Conservation (phyloP, 2,888 invertebrate species). For the Odontocolon sp. region DNA sequence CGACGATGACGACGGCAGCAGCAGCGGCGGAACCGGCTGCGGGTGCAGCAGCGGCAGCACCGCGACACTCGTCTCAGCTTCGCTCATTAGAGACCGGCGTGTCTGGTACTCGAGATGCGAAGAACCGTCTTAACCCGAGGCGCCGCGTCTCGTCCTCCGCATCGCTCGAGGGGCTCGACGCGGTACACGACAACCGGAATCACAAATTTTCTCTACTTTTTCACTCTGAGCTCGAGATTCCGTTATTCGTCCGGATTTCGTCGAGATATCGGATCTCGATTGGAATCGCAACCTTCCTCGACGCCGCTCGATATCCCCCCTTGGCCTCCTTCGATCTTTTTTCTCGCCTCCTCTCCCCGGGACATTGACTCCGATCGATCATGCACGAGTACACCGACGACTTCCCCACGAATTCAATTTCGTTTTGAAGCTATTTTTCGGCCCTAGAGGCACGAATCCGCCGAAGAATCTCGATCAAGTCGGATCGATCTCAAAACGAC, state of each 20-base stretch:
- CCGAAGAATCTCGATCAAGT: too few relatives aligned
- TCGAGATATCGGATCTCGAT: not conserved
- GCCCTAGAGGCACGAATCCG: too few relatives aligned
- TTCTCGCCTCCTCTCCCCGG: conserved; percentile 56
- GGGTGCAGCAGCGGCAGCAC: conserved; percentile 35
- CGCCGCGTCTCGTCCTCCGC: conserved; percentile 38
- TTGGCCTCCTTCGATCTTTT: conserved; percentile 46
- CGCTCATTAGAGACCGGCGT: conserved; percentile 53
- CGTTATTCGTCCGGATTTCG: not conserved
- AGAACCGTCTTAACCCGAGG: conserved; percentile 43
- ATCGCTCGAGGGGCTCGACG: conserved; percentile 7
- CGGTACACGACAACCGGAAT: not conserved
- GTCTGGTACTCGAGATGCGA: conserved; percentile 38
- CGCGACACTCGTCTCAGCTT: conserved; percentile 37
- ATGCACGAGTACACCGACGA: conserved; percentile 27
- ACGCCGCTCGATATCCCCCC: conserved; percentile 51
- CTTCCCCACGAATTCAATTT: too few relatives aligned
- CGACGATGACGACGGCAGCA: conserved; percentile 33
- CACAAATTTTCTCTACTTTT: not conserved
- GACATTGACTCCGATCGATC: conserved; percentile 60
- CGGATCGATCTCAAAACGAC: too few relatives aligned
- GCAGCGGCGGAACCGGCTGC: conserved; percentile 8
- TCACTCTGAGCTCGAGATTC: not conserved
- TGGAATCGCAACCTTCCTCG: too few relatives aligned
- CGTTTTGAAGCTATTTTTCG: too few relatives aligned